Evolutionary conservation across 2,888 invertebrate species (phyloP).

Genomic region (Brachypterus glaber): DNA sequence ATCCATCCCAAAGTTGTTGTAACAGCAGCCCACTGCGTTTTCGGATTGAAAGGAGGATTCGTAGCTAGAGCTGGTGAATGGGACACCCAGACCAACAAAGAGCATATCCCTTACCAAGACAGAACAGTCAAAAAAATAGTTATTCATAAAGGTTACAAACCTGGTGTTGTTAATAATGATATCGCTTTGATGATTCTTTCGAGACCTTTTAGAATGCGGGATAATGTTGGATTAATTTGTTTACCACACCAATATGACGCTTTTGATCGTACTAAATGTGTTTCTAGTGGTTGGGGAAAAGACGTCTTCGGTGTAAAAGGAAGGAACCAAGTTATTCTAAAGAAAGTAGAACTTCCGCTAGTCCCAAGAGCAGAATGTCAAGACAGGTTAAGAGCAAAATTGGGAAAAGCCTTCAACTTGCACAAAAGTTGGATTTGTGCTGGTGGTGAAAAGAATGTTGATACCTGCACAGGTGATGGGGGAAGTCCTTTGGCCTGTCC

Average conservation of each 20-base stretch:
- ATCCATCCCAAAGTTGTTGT: constrained; percentile 65
- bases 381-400: constrained; percentile 50
- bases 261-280: constrained; percentile 47
- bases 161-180: constrained; percentile 63
- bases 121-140: constrained; percentile 44
- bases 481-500: constrained; percentile 71
- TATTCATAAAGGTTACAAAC: constrained; percentile 54
- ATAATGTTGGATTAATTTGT: constrained; percentile 63
- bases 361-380: constrained; percentile 54
- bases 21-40: constrained; percentile 72
- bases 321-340: constrained; percentile 59
- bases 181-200: constrained; percentile 60
- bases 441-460: constrained; percentile 62
- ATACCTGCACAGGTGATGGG: constrained; percentile 73
- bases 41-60: constrained; percentile 33
- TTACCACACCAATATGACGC: constrained; percentile 46
- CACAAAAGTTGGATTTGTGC: constrained; percentile 69
- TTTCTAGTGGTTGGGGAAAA: constrained; percentile 67
- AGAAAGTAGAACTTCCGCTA: constrained; percentile 61
- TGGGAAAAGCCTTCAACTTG: constrained; percentile 55
- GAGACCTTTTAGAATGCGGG: constrained; percentile 50
- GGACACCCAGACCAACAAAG: constrained; percentile 70
- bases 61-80: constrained; percentile 64
- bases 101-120: constrained; percentile 51
- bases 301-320: constrained; percentile 31